A percentile compares a stretch with the other conserved stretches of the same genome.
phyloP scores from a whole-genome alignment of 2,113 vertebrate species.

The Peromyscus maniculatus region DNA sequence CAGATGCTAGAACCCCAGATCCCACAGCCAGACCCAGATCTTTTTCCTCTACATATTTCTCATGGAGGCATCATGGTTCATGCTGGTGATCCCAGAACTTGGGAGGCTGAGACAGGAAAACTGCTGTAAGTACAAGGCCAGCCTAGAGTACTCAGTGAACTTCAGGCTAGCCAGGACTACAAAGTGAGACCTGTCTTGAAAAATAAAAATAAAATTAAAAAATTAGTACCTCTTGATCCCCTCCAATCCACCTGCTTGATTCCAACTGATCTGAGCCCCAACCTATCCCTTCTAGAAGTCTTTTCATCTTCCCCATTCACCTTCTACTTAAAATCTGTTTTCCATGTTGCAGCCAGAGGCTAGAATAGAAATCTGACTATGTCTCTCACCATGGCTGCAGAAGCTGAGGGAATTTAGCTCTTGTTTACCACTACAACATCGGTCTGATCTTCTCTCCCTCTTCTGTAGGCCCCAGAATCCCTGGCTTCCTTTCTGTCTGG shows the following conservation, averaged over 20 bases:
- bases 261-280: neutral
- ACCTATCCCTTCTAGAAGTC: neutral
- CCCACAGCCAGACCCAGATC: neutral
- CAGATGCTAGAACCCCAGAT: neutral
- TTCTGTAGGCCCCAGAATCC: neutral
- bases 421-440: neutral
- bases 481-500: neutral
- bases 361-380: neutral
- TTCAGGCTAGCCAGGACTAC: neutral
- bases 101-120: neutral
- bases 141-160: neutral
- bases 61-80: neutral
- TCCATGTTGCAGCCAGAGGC: neutral
- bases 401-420: neutral
- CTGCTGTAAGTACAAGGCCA: neutral
- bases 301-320: neutral
- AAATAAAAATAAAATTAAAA: neutral
- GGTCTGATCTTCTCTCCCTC: neutral
- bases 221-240: neutral
- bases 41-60: neutral
- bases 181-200: neutral
- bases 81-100: neutral
- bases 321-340: slow-evolving; percentile 16
- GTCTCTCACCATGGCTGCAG: neutral
- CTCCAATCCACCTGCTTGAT: neutral